Evolutionary conservation across 1,140 invertebrate genomes (phyloP), one percentile per base, ranked within the genome.

Genomic region (Eriocheir sinensis): DNA sequence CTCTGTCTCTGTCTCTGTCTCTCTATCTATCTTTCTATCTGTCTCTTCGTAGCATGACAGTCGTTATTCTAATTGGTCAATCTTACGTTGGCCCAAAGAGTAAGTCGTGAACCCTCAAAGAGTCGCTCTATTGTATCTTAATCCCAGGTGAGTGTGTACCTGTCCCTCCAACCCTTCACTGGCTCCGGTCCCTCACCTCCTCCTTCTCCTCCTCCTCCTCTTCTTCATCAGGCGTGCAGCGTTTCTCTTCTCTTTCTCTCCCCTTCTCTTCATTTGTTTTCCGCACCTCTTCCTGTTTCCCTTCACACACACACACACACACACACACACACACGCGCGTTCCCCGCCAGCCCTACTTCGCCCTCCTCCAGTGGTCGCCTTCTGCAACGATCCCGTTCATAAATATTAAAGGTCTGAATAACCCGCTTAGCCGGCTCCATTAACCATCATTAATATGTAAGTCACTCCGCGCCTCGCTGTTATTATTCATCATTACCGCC

Each of bases 11-110:
- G 21, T 72, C 60, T 72, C 60, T 72, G 12, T 72, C 60, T 72
- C 60, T 72, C 27, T 72, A 21, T 72, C 60, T 72, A 3, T 72
- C 60, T 48, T 48, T 15, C 44, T 48, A 15, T 48, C 44, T 48
- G 4, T 48, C 44, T 48, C 44, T 48, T 8, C 44, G 44, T 15
- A n/a, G 21, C 60, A 72, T 72, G 60, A 72, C 60, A 72, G 60
- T 72, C 60, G 60, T 72, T 72, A 72, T 72, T 72, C 60, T 72
- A 72, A 72, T 72, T 72, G 60, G 60, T 72, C 21, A 72, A 12
- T 72, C 60, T n/a, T 72, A 2, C 60, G 21, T n/a, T n/a, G 27
- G n/a, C 60, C 60, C 27, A 0, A 21, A 72, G 60, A 72, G 60
- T 72, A n/a, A 72, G 60, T 72, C 60, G 60, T 72, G 60, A 72